Evolutionary conservation across 2,888 invertebrate species (phyloP).

Genomic region (Eucriotettix oculatus): DNA sequence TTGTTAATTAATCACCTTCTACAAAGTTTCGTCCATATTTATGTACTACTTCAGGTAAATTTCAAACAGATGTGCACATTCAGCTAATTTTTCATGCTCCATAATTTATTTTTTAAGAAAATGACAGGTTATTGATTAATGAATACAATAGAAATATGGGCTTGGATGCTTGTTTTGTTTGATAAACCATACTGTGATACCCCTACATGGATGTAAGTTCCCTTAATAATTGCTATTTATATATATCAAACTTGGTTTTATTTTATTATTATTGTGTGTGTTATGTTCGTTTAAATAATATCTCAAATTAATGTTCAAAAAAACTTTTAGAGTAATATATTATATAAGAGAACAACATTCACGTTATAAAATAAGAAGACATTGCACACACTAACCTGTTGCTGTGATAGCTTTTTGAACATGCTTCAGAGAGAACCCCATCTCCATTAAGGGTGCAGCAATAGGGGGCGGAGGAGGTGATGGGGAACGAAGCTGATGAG

Average conservation of each 20-base stretch:
- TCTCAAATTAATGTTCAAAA: no score
- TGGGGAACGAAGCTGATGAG: conserved; percentile 19
- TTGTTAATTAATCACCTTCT: no score
- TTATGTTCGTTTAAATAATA: no score
- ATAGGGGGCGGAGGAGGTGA: conserved; percentile 32
- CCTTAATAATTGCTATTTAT: background rate
- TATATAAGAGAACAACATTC: background rate
- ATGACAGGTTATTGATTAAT: background rate
- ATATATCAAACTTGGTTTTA: no score
- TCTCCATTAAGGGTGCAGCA: conserved; percentile 37
- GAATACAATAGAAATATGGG: background rate
- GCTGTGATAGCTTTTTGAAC: conserved; percentile 37
- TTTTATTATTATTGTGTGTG: no score
- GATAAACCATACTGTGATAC: no score
- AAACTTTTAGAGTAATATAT: background rate
- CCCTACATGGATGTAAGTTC: no score
- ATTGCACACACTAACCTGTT: conserved; percentile 26
- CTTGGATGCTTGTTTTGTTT: background rate
- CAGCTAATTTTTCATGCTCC: no score
- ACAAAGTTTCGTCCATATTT: no score
- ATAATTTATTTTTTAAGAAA: background rate
- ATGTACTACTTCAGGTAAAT: no score
- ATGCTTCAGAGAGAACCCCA: conserved; percentile 41
- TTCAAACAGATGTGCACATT: no score
- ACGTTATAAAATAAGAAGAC: background rate